phyloP scores from a whole-genome alignment of 2,888 invertebrate species.

The Andrena praecox region DNA sequence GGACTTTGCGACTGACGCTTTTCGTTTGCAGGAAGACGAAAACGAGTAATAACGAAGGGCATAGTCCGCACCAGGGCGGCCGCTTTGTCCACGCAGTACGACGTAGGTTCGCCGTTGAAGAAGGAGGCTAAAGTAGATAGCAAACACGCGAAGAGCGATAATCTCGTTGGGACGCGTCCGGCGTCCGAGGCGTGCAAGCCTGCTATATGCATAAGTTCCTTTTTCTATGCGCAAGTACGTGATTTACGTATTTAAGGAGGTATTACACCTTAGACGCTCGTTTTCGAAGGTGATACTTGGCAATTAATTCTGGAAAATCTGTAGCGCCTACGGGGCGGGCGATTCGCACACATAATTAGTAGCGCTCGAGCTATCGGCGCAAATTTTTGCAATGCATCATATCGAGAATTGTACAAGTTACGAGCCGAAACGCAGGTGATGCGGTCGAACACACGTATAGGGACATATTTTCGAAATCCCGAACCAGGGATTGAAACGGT shows the following conservation, averaged over 20 bases:
- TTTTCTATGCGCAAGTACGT: constrained; percentile 47
- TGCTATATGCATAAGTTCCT: constrained; percentile 28
- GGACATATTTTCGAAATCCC: too few relatives aligned
- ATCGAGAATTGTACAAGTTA: too few relatives aligned
- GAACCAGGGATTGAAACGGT: too few relatives aligned
- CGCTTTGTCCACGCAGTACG: constrained; percentile 14
- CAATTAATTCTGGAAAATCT: too few relatives aligned
- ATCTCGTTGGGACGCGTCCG: neutral
- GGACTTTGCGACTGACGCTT: neutral
- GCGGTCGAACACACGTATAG: too few relatives aligned
- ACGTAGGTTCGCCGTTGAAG: constrained; percentile 30
- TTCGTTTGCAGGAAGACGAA: constrained; percentile 52
- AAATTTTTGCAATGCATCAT: too few relatives aligned
- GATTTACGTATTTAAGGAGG: neutral
- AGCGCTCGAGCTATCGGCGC: too few relatives aligned
- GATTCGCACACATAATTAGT: too few relatives aligned
- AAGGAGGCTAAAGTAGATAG: constrained; percentile 50
- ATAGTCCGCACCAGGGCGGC: constrained; percentile 25
- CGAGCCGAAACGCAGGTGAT: too few relatives aligned
- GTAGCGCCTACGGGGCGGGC: too few relatives aligned
- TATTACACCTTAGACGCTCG: too few relatives aligned
- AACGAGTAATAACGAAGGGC: constrained; percentile 27
- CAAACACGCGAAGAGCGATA: constrained; percentile 11
- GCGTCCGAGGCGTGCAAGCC: constrained; percentile 37
- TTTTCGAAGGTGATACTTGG: too few relatives aligned